A percentile compares a stretch with the other conserved stretches of the same genome.
Conservation (phyloP, 2,888 invertebrate genomes). For the Trichopria drosophilae region DNA sequence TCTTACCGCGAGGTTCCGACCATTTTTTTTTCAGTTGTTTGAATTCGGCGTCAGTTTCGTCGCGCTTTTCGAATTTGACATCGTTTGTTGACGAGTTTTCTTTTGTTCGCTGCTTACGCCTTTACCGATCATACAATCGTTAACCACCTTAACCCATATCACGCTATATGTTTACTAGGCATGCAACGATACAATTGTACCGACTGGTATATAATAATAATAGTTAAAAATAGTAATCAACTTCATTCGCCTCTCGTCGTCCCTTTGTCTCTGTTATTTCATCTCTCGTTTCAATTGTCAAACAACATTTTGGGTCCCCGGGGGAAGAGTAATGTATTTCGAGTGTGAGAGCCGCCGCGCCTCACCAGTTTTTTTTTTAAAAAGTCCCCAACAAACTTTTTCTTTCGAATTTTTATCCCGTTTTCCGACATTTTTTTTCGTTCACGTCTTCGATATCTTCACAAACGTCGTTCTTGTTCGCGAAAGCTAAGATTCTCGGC, state of each 20-base stretch:
- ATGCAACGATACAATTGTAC: constrained; percentile 54
- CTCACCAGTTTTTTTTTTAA: constrained; percentile 29
- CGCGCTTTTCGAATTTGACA: constrained; percentile 6
- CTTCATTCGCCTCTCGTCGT: constrained; percentile 26
- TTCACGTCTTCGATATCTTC: constrained; percentile 16
- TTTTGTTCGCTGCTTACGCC: no score
- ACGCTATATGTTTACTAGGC: constrained; percentile 54
- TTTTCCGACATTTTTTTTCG: constrained; percentile 11
- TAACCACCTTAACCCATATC: no score
- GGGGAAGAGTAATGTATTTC: constrained; percentile 54
- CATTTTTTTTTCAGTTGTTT: constrained; percentile 19
- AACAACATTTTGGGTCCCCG: constrained; percentile 57
- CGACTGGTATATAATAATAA: constrained; percentile 40
- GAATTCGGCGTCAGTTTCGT: constrained; percentile 26
- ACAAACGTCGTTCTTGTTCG: constrained; percentile 27
- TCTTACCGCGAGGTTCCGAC: constrained; percentile 41
- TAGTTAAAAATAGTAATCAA: constrained; percentile 52
- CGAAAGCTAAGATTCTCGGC: constrained; percentile 31
- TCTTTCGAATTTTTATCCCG: constrained; percentile 8
- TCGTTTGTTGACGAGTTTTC: no score
- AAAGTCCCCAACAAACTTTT: neutral
- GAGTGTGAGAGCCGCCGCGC: constrained; percentile 41
- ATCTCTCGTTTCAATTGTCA: constrained; percentile 33
- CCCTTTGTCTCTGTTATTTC: constrained; percentile 25
- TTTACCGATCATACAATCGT: no score